Conservation (phyloP, 92 coral and sea anemone genomes). For the Desmophyllum pertusum region DNA sequence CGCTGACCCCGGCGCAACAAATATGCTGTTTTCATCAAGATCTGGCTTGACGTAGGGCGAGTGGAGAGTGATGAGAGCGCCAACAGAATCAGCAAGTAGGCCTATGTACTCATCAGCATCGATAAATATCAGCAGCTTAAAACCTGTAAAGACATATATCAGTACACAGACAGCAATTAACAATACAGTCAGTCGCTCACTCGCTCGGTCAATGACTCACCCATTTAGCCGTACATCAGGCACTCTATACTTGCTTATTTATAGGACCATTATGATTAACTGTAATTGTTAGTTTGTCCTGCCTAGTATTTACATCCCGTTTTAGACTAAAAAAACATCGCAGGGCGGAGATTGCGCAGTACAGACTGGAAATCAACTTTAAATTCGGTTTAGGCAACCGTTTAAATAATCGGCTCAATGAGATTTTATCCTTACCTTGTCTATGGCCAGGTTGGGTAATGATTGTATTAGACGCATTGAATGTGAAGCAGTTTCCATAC, state of each 20-base stretch:
- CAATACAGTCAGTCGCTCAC: no score
- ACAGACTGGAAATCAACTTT: no score
- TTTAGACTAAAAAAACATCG: no score
- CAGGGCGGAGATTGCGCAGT: no score
- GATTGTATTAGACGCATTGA: neutral
- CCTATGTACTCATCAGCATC: conserved; percentile 5
- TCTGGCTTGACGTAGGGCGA: neutral
- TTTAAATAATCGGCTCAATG: neutral
- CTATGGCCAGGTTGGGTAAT: neutral
- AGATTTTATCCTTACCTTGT: neutral
- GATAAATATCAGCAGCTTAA: neutral
- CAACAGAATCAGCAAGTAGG: conserved; percentile 16
- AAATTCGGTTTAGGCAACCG: no score
- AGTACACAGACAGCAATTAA: no score
- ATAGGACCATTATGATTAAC: neutral
- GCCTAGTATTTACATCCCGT: neutral
- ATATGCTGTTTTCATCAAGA: neutral
- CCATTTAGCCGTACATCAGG: no score
- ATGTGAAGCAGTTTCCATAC: conserved; percentile 26
- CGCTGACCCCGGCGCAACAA: conserved; percentile 10
- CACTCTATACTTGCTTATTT: no score
- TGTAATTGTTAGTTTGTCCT: neutral
- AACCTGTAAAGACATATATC: neutral
- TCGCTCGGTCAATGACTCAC: no score
- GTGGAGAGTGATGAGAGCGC: neutral